phyloP scores from a whole-genome alignment of 2,797 vertebrate species.

The Lagothrix lagotricha region DNA sequence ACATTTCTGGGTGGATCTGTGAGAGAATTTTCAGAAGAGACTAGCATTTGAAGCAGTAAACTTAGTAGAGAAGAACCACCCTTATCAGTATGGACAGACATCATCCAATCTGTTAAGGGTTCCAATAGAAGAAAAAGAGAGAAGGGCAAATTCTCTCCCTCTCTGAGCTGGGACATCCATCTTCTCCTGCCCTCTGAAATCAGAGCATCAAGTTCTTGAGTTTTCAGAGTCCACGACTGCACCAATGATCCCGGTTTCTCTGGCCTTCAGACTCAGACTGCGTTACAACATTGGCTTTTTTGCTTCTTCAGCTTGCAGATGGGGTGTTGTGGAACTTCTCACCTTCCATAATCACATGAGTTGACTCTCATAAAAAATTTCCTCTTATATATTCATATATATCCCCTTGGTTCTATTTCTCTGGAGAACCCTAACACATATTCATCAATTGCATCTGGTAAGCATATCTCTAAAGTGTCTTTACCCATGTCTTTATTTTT shows the following conservation, averaged over 20 bases:
- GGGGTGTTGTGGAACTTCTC: neutral
- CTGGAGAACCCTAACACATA: neutral
- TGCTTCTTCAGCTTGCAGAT: neutral
- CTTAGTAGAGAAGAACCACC: neutral
- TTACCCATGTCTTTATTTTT: neutral
- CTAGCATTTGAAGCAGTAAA: neutral
- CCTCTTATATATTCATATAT: neutral
- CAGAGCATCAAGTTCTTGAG: neutral
- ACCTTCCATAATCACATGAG: neutral
- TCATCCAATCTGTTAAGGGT: neutral
- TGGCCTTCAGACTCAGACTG: neutral
- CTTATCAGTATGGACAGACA: neutral
- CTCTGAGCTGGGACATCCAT: neutral
- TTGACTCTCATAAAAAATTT: neutral
- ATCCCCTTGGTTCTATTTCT: neutral
- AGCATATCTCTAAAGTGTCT: neutral
- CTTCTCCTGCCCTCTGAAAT: neutral
- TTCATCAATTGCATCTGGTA: neutral
- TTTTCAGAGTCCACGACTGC: too few relatives aligned
- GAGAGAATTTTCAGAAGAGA: neutral
- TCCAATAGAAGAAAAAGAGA: neutral
- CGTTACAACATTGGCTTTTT: neutral
- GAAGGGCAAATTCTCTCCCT: neutral
- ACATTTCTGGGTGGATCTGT: neutral
- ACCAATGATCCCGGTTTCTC: neutral